Evolutionary conservation across 1,140 invertebrate species (phyloP), one percentile per base, ranked within the genome.

Genomic region (Archegozetes longisetosus): DNA sequence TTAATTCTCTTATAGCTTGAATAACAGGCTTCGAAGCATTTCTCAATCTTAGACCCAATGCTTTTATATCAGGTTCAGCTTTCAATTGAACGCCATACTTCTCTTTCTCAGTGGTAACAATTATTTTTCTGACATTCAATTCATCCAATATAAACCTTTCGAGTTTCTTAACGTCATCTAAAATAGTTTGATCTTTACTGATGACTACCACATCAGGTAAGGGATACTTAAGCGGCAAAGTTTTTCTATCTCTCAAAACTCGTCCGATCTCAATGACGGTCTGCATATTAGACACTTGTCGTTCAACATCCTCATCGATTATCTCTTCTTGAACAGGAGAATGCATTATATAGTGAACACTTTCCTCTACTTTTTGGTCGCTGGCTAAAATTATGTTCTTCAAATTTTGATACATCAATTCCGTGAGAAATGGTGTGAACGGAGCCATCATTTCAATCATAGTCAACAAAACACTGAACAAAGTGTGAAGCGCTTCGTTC

Each of bases 351-450:
- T 85, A 95, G 69, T 95, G 90, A 1, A 95, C 81, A 68, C 86
- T 89, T 25, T 80, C 80, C 25, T 3, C 29, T 13, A 40, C 40
- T 40, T 14, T 20, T 67, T 61, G 67, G 22, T 68, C 62, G 55
- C 64, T 65, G 61, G 65, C 66, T 59, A 66, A 70, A 20, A 75
- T 55, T 25, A 75, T 51, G 27, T 74, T 69, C 40, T 79, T 79
- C 60, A 98, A 70, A 55, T 86, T 85, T 70, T 94, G 88, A 73
- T 90, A 99, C 81, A 99, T 94, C 26, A 84, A 81, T 73, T 99
- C 96, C 20, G 91, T 87, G 20, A 99, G 75, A 72, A 95, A 99
- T 1, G 96, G 96, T 3, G 91, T 95, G 73, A 98, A 97, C 0
- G 96, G 91, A 4, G 95, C 86, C 83, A 97, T 95, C 47, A 95